phyloP scores from a whole-genome alignment of 2,113 vertebrate genomes.

The Gymnocephalus cernua region DNA sequence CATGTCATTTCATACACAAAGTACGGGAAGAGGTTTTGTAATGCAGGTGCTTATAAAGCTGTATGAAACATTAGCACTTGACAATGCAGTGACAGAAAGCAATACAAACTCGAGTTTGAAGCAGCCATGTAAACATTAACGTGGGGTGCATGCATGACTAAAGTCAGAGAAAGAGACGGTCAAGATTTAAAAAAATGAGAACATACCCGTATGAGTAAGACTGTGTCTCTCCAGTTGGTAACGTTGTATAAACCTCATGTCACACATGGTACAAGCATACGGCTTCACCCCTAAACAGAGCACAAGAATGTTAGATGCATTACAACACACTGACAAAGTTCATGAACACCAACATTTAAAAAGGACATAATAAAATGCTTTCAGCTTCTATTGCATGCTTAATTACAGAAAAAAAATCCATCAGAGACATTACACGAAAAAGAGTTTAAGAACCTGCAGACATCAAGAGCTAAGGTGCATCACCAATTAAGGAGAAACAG shows the following conservation, averaged over 20 bases:
- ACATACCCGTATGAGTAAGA: conserved; percentile 83
- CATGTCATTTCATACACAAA: conserved; percentile 77
- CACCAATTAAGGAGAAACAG: background rate
- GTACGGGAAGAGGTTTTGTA: conserved; percentile 23
- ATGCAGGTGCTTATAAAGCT: conserved; percentile 19
- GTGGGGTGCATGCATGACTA: conserved; percentile 58
- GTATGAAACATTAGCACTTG: conserved; percentile 40
- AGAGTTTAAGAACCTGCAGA: conserved; percentile 37
- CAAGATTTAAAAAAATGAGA: background rate
- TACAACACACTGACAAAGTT: conserved; percentile 34
- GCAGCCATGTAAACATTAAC: conserved; percentile 63
- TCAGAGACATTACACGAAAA: conserved; percentile 66
- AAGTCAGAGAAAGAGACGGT: conserved; percentile 17
- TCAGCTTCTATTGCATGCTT: conserved; percentile 39
- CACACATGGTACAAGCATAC: conserved; percentile 84
- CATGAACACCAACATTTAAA: background rate
- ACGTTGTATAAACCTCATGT: conserved; percentile 84
- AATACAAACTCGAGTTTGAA: conserved; percentile 79
- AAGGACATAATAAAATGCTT: background rate
- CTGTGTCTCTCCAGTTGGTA: conserved; percentile 85
- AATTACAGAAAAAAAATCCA: background rate
- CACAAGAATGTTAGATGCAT: conserved; percentile 63
- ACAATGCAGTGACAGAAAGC: conserved; percentile 44
- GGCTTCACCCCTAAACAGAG: conserved; percentile 83
- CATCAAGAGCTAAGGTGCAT: conserved; percentile 9